These are phyloP conservation scores for Cyphomyrus plagiostoma DNA, from an alignment of 2,113 vertebrate species.

Conservation along the genomic window DNA sequence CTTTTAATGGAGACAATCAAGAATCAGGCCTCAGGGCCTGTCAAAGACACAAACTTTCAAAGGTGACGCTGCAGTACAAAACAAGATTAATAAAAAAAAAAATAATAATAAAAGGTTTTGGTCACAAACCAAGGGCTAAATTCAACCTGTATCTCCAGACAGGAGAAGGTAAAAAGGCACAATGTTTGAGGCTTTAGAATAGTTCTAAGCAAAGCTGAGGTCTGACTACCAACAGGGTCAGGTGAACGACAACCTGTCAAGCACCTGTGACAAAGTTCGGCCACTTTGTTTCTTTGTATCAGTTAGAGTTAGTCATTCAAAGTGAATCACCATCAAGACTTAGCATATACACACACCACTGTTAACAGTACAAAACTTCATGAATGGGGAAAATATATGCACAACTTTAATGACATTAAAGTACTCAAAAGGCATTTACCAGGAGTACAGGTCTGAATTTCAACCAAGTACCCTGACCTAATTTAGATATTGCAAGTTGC, in stretches of 20 bases:
- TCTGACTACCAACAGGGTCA: background rate
- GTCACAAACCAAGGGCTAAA: background rate
- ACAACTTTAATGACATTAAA: background rate
- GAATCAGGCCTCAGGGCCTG: background rate
- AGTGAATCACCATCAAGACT: background rate
- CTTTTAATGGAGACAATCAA: background rate
- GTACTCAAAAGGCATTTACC: background rate
- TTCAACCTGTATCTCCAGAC: background rate
- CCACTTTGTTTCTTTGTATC: background rate
- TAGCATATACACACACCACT: background rate
- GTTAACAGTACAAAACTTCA: background rate
- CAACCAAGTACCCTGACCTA: background rate
- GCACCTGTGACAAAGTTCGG: background rate
- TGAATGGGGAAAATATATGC: background rate
- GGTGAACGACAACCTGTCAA: background rate
- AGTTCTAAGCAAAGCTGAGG: background rate
- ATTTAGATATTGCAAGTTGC: background rate
- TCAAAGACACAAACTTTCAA: background rate
- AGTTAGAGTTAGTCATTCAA: background rate
- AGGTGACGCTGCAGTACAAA: background rate
- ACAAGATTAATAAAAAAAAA: background rate
- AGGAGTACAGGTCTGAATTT: background rate
- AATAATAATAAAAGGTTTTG: background rate
- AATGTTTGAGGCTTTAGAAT: background rate
- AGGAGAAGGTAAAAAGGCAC: background rate